Evolutionary conservation across 1,140 invertebrate genomes (phyloP), one percentile per base, ranked within the genome.

Genomic region (Zaprionus ornatus): DNA sequence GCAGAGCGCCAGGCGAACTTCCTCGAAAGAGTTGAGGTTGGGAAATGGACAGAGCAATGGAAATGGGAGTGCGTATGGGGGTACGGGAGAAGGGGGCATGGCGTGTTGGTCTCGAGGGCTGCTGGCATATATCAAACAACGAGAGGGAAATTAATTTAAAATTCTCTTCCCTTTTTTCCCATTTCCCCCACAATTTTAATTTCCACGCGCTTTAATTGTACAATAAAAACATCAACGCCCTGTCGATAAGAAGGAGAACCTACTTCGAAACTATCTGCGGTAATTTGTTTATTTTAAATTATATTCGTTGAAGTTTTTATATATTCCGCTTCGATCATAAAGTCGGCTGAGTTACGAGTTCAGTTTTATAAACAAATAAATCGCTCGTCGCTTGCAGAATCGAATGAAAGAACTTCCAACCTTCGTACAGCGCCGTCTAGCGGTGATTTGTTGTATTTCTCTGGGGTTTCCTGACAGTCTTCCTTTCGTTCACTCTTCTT

Each of bases 221-320:
- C 81, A 87, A 88, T 88, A 88, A 88, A 88, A 75, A 62, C 84
- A 82, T 88, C 84, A 90, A 66, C 84, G 63, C 37, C 54, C 56
- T 68, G 80, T 73, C 76, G 67, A 71, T 65, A 40, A 50, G 45
- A 15, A 25, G 59, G 19, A 50, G 45, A 12, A 13, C 10, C 19
- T 50, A 12, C 19, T 50, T 35, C 64, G 32, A 52, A 70, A 79
- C 70, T 90, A 83, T 78, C 76, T 66, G 63, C 61, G 57, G 68
- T 84, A 79, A 83, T 88, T 87, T 88, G 84, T 81, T 90, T 88
- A 75, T 90, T 88, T 88, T 79, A 80, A 90, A 84, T 90, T 84
- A 90, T 90, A 90, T 90, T 79, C 80, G 85, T 79, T 88, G 85
- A 88, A 88, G 84, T 88, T 88, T 90, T 88, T 88, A 88, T 88